phyloP scores from a whole-genome alignment of 2,888 invertebrate species.

The Punctoribates punctum region DNA sequence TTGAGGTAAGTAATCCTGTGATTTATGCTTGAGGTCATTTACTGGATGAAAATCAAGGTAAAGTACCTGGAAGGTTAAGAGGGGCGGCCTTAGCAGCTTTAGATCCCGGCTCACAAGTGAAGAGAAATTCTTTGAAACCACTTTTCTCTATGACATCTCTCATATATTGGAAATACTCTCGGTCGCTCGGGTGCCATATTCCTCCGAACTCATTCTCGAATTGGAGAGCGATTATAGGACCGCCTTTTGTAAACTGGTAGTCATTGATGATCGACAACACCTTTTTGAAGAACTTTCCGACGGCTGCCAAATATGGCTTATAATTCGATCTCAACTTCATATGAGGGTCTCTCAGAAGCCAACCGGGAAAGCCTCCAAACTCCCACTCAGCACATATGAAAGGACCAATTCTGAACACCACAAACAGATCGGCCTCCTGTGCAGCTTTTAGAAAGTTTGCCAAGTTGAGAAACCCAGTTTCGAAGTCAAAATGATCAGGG shows the following conservation, averaged over 20 bases:
- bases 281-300: slow-evolving; percentile 54
- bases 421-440: slow-evolving; percentile 56
- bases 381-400: slow-evolving; percentile 62
- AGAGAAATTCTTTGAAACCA: slow-evolving; percentile 57
- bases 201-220: slow-evolving; percentile 60
- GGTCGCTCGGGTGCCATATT: slow-evolving; percentile 51
- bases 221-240: slow-evolving; percentile 58
- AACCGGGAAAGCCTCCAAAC: slow-evolving; percentile 56
- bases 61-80: not conserved
- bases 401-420: slow-evolving; percentile 59
- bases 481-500: slow-evolving; percentile 53
- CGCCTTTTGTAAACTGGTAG: slow-evolving; percentile 56
- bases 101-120: slow-evolving; percentile 56
- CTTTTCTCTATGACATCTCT: slow-evolving; percentile 52
- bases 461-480: slow-evolving; percentile 50
- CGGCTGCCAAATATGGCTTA: slow-evolving; percentile 54
- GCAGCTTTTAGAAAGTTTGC: slow-evolving; percentile 50
- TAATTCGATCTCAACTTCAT: slow-evolving; percentile 58
- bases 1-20: slow-evolving; percentile 25
- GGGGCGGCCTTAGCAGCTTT: not conserved
- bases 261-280: slow-evolving; percentile 55
- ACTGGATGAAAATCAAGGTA: too few relatives aligned
- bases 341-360: slow-evolving; percentile 58
- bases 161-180: slow-evolving; percentile 55
- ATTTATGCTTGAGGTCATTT: too few relatives aligned